A percentile compares a stretch with the other conserved stretches of the same genome.
Conservation (phyloP, 2,888 invertebrate genomes). For the Lasius platythorax region DNA sequence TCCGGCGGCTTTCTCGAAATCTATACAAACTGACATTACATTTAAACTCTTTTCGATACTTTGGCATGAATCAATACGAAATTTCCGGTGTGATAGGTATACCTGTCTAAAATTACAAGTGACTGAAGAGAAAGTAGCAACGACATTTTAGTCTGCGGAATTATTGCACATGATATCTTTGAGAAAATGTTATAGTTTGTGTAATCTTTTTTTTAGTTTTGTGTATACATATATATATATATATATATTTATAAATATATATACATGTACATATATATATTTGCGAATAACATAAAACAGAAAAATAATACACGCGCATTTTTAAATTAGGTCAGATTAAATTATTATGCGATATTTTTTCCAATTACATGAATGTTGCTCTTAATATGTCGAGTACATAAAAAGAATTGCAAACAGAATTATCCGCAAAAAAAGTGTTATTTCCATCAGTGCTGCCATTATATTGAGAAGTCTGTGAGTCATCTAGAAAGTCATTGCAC, state of each 20-base stretch:
- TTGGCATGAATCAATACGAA: conserved; percentile 5
- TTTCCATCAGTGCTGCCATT: conserved; percentile 15
- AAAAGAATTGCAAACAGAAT: not conserved
- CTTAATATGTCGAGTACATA: not conserved
- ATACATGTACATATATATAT: no score
- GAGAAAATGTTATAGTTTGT: not conserved
- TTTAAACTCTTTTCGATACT: conserved; percentile 4
- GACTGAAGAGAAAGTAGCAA: not conserved
- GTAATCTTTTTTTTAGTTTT: not conserved
- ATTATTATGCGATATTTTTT: not conserved
- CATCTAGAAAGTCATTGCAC: conserved; percentile 35
- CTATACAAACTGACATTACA: not conserved
- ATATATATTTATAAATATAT: no score
- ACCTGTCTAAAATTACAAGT: conserved; percentile 22
- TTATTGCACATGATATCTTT: not conserved
- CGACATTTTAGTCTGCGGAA: not conserved
- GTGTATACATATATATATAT: not conserved
- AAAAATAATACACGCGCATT: not conserved
- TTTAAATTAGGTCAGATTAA: not conserved
- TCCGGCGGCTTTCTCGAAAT: conserved; percentile 30
- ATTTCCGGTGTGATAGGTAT: conserved; percentile 8
- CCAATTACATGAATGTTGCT: not conserved
- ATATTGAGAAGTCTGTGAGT: conserved; percentile 14
- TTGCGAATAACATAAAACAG: not conserved
- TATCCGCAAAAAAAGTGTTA: not conserved